Base-by-base conservation (phyloP, 2,797 vertebrate species). In the Centroberyx gerrardi region DNA sequence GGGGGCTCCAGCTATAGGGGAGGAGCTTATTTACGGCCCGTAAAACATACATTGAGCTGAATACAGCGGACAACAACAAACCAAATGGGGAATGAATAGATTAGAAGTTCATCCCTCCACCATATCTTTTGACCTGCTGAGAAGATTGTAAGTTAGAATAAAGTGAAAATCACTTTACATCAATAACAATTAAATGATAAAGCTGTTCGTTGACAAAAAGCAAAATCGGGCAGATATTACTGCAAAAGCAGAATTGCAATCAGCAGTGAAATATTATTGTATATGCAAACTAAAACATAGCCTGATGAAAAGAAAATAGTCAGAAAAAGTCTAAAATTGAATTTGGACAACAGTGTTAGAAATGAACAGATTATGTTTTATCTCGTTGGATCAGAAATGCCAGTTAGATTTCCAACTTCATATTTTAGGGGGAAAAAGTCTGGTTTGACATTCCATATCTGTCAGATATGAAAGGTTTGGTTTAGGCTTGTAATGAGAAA, bases 391-490 rank as follows among this genome's bases (percentile, higher is more conserved):
- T 84, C 60, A 62, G 70, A 76, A 73, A 81, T 74, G 74, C 49
- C 74, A 76, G 51, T 78, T 78, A 81, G 72, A 79, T 83, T 78
- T 80, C 60, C 49, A 59, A 56, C 67, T 78, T 74, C 78, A 85
- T 83, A 82, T 85, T 80, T 80, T 38, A 62, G 17, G 2, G 4
- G 28, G 9, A 2, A 10, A 27, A 17, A 66, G 40, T 62, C 59
- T 58, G 69, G 56, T 69, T 53, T 75, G 72, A 62, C 68, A 74
- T 83, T 76, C 54, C 40, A 31, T 28, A 61, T 58, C 74, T 83
- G 82, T 82, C 84, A 82, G 65, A 78, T 80, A 58, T 72, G 61
- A 84, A 81, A 82, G 62, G 73, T 83, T 82, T 61, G 61, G 65
- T 76, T 78, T 40, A 9, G 70, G 72, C 80, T 87, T 77, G 83